Evolutionary conservation across 1,140 invertebrate genomes (phyloP), one percentile per base, ranked within the genome.

Genomic region (Protaetia brevitarsis): DNA sequence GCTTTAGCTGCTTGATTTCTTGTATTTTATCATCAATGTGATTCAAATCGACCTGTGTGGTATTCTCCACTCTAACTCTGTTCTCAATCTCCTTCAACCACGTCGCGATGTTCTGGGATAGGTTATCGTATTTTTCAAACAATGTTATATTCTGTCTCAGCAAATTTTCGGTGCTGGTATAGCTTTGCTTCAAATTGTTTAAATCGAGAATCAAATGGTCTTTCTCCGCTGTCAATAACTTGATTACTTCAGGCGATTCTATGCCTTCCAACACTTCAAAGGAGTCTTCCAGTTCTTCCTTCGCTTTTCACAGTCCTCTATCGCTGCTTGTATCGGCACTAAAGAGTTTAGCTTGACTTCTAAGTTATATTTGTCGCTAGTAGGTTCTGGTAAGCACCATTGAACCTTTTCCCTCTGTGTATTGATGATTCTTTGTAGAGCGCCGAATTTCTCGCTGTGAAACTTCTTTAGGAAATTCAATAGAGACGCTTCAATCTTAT

Each of bases 11-110:
- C 66, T 85, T 80, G 37, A 90, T 83, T 77, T 92, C 87, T 51
- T 84, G 74, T 27, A 91, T 85, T 79, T 95, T 95, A 10, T 84
- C 77, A 59, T 88, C 83, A 41, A 95, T 87, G 64, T 87, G 83
- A 16, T 84, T 79, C 3, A 93, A 73, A 74, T 91, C 82, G 66
- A 92, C 79, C 71, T 92, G 85, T 37, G 82, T 84, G 4, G 86
- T 85, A 8, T 89, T 87, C 76, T 94, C 91, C 34, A 81, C 79
- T 74, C 92, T 85, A 0, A 94, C 86, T 76, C 84, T 87, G 58
- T 86, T 87, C 81, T 98, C 95, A 67, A 88, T 89, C 58, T 92
- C 89, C 76, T 93, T 94, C n/a, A 98, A 76, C 92, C 92, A 95
- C 1, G 87, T 82, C 0, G 88, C 84, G 6, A 96, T 83, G 65